Evolutionary conservation across 2,797 vertebrate species (phyloP), one percentile per base, ranked within the genome.

Genomic region (Micromesistius poutassou): DNA sequence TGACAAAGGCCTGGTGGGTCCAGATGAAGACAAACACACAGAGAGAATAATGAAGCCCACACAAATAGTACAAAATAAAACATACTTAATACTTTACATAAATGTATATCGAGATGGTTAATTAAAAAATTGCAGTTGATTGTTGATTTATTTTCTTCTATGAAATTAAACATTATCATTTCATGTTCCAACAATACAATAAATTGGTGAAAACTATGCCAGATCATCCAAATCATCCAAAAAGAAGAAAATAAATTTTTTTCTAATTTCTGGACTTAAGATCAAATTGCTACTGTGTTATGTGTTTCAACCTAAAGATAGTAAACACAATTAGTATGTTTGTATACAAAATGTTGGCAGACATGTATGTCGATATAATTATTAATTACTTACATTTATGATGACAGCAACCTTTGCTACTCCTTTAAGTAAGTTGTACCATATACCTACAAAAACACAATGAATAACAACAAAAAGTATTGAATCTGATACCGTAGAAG

Each of bases 391-490:
- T 92, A 99, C 98, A 2, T 99, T 99, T 78, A 99, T 96, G 79
- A 99, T 98, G 86, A 99, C 97, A 0, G 98, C 97, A 50, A 99
- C 94, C 80, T 99, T 99, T 73, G 96, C 96, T 0, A 99, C 94
- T 1, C 95, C 97, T 90, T 96, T 89, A 31, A 99, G 94, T 79
- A 99, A 94, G 83, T 98, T 98, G 90, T 99, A 99, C 98, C 98
- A 99, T 92, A 99, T 99, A 78, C 97, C 98, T 99, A 86, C 73
- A 86, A 85, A 77, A 42, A 77, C 28, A 71, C 30, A 71, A 14
- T 71, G 16, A 71, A 71, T 62, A 55, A 22, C 5, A 62, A 25
- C 55, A 62, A 62, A 62, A 62, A 50, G 46, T 50, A 22, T 22
- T 62, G 22, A n/a, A 25, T 62, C 22, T 62, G 55, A 62, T 62